A percentile compares a stretch with the other conserved stretches of the same genome.
phyloP scores from a whole-genome alignment of 2,797 vertebrate genomes.

The Falco rusticolus region DNA sequence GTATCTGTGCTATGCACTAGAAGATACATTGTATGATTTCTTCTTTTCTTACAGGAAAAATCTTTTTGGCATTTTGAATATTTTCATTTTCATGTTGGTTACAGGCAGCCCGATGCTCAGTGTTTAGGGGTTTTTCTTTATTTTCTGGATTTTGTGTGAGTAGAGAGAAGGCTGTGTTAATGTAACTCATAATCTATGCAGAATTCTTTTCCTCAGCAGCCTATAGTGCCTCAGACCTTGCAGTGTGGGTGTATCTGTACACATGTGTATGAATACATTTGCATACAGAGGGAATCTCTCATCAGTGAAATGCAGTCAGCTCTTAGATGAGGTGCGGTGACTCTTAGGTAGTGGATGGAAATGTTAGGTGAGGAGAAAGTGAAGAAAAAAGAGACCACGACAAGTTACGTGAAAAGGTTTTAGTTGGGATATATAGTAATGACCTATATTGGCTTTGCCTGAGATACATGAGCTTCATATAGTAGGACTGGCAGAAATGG shows the following conservation, averaged over 20 bases:
- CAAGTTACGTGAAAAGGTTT: background rate
- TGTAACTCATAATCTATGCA: background rate
- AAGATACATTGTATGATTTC: background rate
- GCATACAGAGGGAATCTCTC: background rate
- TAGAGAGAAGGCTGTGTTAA: background rate
- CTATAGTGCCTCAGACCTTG: background rate
- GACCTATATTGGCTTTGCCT: background rate
- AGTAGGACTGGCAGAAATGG: slow-evolving; percentile 16
- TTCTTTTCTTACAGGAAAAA: background rate
- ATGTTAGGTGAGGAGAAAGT: background rate
- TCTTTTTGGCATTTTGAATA: background rate
- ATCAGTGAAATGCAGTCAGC: rapidly evolving
- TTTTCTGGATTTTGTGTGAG: no score
- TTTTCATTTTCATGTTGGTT: background rate
- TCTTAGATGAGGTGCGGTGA: background rate
- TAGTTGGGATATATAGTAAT: background rate
- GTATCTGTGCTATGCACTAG: background rate
- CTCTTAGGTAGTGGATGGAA: background rate
- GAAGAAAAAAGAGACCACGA: background rate
- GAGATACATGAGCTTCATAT: slow-evolving; percentile 1
- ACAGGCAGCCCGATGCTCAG: background rate
- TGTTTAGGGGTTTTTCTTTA: background rate
- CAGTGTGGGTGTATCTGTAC: background rate
- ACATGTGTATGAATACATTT: background rate
- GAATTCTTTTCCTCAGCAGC: background rate